These are phyloP conservation scores for Gavialis gangeticus DNA, from an alignment of 2,113 vertebrate species.

Conservation along the genomic window DNA sequence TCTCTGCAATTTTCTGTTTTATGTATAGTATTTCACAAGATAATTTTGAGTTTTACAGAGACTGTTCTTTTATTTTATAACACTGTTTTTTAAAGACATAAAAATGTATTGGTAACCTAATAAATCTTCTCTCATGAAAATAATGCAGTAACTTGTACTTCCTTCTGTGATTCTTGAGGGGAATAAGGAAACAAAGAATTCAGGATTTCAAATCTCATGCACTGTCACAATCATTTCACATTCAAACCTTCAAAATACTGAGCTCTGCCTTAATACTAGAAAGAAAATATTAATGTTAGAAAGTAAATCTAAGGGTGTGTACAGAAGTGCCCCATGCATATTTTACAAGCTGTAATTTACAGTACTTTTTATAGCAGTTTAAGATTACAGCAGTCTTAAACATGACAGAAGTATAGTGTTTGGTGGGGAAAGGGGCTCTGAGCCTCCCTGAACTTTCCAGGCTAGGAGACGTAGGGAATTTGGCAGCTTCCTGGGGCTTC, in stretches of 20 bases:
- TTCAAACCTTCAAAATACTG: neutral
- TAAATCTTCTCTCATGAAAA: neutral
- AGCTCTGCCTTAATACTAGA: neutral
- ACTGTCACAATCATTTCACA: neutral
- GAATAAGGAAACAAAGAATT: slow-evolving; percentile 10
- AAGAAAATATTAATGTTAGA: neutral
- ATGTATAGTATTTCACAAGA: neutral
- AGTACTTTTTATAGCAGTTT: no score
- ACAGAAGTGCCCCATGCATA: no score
- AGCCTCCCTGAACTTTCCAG: no score
- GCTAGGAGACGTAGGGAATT: no score
- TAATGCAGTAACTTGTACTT: neutral
- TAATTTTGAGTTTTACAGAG: neutral
- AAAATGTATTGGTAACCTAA: neutral
- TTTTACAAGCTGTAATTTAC: no score
- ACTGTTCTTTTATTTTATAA: neutral
- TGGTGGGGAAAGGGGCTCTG: no score
- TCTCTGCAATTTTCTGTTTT: neutral
- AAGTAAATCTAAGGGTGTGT: no score
- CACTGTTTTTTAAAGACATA: neutral
- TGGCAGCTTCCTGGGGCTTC: no score
- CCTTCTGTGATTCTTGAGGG: neutral
- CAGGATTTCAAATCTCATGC: neutral
- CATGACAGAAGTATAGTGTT: no score
- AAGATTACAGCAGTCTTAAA: no score